Base-by-base conservation (phyloP, 2,797 vertebrate genomes). In the Rhynchonycteris naso region DNA sequence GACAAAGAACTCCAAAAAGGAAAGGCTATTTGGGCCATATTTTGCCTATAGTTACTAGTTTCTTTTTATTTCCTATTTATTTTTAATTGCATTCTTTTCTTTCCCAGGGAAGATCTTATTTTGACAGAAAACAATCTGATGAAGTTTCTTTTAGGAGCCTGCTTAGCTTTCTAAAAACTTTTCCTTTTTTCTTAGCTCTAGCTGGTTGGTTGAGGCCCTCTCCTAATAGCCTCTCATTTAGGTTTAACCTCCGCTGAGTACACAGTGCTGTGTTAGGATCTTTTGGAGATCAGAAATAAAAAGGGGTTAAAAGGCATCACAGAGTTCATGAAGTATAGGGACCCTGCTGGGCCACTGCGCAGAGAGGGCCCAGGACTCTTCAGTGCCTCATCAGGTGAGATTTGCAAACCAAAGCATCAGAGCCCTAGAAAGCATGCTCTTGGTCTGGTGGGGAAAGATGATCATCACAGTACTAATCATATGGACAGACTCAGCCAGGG, bases 101-200 rank as follows among this genome's bases (percentile, higher is more conserved):
- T n/a, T 61, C 56, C 52, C 28, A 43, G 5, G 87, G 54, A 74
- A 96, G 52, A 82, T 72, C 11, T 92, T 92, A 95, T 52, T 88
- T 47, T n/a, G 35, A 35, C 61, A 69, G 75, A 87, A 95, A 80
- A 66, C 26, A 92, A 76, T 33, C 43, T 79, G 52, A 50, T 74
- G 35, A 84, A 83, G 19, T 24, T 90, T 94, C 75, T 78, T 88
- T 78, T n/a, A 69, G 52, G 22, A 52, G 24, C 2, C 74, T 84
- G 24, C 56, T 90, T 80, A 93, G 72, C 52, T 95, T 80, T 90
- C 72, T 69, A 82, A 43, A 83, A 94, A 30, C 3, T 69, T 83
- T 93, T 56, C 59, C 47, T 84, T 56, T 13, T 56, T 13, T 78
- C 92, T 87, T 69, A 72, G 35, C 65, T 74, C 24, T 1, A 68